Base-by-base conservation (phyloP, 2,797 vertebrate species). In the Falco cherrug region DNA sequence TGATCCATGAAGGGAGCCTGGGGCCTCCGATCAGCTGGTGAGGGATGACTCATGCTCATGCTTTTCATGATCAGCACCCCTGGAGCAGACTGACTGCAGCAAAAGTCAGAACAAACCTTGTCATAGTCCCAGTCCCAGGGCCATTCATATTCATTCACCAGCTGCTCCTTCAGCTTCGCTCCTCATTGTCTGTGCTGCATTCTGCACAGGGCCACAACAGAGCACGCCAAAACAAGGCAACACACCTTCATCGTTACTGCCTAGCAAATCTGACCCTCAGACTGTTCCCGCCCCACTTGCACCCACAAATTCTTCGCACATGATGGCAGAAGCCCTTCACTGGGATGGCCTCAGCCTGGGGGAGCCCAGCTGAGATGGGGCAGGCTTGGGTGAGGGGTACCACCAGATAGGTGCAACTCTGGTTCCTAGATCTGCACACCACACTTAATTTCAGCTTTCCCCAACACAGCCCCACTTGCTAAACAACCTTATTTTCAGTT, bases 121-220 rank as follows among this genome's bases (percentile, higher is more conserved):
- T 11, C 0, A 0, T 3, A 0, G 15, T 69, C 13, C 13, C 4
- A 2, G 20, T 25, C 41, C 10, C 21, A 59, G 8, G 61, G 8
- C 5, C 31, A 24, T 69, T 51, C 15, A 11, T 16, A 29, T 12
- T 59, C 13, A 13, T 63, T 80, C 11, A 41, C 11, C 29, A 28
- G 3, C 0, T 69, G 35, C 5, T 25, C 19, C 7, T 28, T 18
- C n/a, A 88, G 14, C 6, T 54, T 61, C 51, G 11, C 3, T 63
- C 12, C 14, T 53, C 21, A 13, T 33, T 4, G 0, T 41, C 13
- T 21, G 3, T 59, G 51, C 39, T 43, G 10, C 7, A 4, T 12
- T 37, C 57, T 45, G 41, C 28, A 17, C 4, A 5, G 22, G 11
- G 14, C 20, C 33, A n/a, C 43, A 56, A 22, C 8, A 65, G 19